Evolutionary conservation across 2,888 invertebrate species (phyloP).

Genomic region (Prenolepis imparis): DNA sequence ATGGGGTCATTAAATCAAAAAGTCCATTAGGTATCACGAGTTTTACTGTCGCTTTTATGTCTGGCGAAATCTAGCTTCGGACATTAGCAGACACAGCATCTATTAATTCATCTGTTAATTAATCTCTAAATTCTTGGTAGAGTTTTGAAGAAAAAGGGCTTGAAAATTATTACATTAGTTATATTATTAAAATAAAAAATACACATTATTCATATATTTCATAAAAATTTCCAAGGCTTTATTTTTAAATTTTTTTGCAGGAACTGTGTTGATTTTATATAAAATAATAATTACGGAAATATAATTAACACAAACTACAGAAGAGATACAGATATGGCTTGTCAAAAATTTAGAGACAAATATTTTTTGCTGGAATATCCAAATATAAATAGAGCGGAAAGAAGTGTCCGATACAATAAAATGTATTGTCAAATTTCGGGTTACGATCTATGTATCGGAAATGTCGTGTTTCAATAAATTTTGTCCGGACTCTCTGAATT

Average conservation of each 20-base stretch:
- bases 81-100: constrained; percentile 3
- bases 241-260: not conserved
- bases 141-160: not conserved
- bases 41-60: constrained; percentile 42
- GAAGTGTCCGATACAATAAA: not conserved
- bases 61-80: not conserved
- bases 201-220: not conserved
- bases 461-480: constrained; percentile 44
- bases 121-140: not conserved
- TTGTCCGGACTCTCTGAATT: constrained; percentile 28
- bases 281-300: not conserved
- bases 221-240: not conserved
- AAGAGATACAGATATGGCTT: not conserved
- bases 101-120: not conserved
- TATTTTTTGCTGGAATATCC: constrained; percentile 1
- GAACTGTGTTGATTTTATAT: not conserved
- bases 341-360: not conserved
- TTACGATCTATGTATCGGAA: not conserved
- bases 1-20: constrained; percentile 53
- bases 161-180: not conserved
- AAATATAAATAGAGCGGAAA: not conserved
- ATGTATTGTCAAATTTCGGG: not conserved
- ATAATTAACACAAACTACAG: not conserved
- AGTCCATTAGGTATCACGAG: constrained; percentile 33
- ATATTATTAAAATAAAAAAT: constrained; percentile 8